phyloP scores from a whole-genome alignment of 2,113 vertebrate species.

The Macheiramphus alcinus region DNA sequence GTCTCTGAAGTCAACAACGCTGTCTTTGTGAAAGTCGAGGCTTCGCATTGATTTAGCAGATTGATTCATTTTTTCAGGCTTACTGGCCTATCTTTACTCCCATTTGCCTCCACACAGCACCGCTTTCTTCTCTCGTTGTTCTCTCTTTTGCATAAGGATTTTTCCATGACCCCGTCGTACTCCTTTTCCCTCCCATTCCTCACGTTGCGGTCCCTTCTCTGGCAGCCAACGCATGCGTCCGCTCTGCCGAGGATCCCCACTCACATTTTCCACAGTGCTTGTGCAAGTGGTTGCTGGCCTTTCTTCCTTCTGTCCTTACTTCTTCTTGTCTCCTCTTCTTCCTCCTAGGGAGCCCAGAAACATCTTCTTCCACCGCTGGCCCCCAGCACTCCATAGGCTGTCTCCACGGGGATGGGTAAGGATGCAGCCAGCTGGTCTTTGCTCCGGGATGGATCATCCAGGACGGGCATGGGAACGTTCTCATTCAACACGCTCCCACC shows the following conservation, averaged over 20 bases:
- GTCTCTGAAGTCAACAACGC: not conserved
- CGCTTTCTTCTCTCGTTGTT: not conserved
- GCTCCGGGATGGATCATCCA: not conserved
- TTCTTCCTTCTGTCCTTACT: not conserved
- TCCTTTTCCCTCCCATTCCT: not conserved
- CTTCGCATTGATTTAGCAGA: not conserved
- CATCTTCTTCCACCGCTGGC: not conserved
- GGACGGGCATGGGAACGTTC: not conserved
- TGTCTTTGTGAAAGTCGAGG: not conserved
- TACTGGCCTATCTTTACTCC: not conserved
- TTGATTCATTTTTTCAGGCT: not conserved
- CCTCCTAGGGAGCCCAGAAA: not conserved
- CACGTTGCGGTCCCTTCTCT: not conserved
- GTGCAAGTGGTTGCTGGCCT: not conserved
- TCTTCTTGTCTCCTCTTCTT: not conserved
- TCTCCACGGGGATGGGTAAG: accelerated
- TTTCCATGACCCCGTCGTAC: not conserved
- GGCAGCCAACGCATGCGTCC: not conserved
- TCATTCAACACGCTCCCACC: not conserved
- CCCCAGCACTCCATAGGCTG: not conserved
- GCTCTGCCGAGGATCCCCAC: not conserved
- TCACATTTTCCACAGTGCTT: not conserved
- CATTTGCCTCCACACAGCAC: not conserved
- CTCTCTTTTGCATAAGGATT: not conserved
- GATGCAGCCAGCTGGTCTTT: not conserved